phyloP scores from a whole-genome alignment of 2,797 vertebrate species.

The Acrocephalus scirpaceus region DNA sequence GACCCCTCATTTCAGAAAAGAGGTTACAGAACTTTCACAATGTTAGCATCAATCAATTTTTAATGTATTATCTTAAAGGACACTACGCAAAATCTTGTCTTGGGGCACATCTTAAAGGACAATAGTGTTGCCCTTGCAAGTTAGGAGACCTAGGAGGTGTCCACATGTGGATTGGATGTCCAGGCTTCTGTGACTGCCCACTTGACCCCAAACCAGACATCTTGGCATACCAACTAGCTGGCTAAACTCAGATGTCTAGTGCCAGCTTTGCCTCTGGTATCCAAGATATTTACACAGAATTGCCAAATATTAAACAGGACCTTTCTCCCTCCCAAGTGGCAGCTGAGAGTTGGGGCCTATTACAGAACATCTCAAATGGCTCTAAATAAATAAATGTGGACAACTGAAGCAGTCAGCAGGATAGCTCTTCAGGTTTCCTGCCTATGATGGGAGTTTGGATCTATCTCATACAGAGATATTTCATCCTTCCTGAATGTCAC shows the following conservation, averaged over 20 bases:
- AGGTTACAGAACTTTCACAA: neutral
- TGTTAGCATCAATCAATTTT: neutral
- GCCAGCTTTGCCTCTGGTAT: neutral
- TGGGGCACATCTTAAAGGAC: neutral
- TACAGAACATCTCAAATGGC: neutral
- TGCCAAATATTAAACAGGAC: constrained; percentile 22
- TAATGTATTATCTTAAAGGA: neutral
- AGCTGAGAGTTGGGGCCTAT: neutral
- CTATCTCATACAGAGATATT: neutral
- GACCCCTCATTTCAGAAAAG: neutral
- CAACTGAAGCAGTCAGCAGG: neutral
- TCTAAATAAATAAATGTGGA: neutral
- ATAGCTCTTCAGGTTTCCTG: neutral
- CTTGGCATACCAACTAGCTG: neutral
- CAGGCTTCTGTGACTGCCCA: neutral
- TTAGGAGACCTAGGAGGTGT: neutral
- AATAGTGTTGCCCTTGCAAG: neutral
- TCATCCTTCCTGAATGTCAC: neutral
- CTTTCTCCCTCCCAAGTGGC: neutral
- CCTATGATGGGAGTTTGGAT: neutral
- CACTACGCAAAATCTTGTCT: neutral
- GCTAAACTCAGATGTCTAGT: neutral
- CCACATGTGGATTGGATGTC: neutral
- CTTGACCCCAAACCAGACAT: neutral
- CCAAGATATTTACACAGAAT: neutral